Evolutionary conservation across 2,888 invertebrate genomes (phyloP).

Genomic region (Pollenia griseotomentosa): DNA sequence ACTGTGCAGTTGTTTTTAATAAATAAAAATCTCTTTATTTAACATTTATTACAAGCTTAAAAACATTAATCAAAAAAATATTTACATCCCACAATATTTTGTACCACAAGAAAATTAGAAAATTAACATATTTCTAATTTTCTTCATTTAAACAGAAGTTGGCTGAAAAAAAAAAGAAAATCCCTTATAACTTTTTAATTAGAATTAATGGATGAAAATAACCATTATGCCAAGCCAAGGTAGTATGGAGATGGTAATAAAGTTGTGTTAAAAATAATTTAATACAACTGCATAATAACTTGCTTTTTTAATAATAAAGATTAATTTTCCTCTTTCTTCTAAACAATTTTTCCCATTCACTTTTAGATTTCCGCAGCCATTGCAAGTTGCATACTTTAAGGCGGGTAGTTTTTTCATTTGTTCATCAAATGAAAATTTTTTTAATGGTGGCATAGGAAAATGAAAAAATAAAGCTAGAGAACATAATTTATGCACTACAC

Average conservation of each 20-base stretch:
- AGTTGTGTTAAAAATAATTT: slow-evolving; percentile 27
- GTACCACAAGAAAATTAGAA: too few species aligned
- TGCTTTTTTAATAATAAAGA: slow-evolving; percentile 24
- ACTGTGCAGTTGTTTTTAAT: too few species aligned
- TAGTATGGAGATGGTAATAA: not conserved
- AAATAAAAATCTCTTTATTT: not conserved
- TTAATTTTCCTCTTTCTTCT: slow-evolving; percentile 3
- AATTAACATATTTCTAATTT: too few species aligned
- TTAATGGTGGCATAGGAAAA: not conserved
- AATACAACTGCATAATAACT: slow-evolving; percentile 36
- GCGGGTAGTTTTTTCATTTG: slow-evolving; percentile 6
- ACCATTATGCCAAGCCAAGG: not conserved
- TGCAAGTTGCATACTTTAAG: slow-evolving; percentile 45
- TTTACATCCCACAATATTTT: not conserved
- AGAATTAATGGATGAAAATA: slow-evolving; percentile 21
- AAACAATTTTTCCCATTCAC: slow-evolving; percentile 7
- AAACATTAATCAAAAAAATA: not conserved
- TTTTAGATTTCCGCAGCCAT: not conserved
- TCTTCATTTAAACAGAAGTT: not conserved
- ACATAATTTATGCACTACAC: slow-evolving; percentile 36
- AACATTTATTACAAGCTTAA: not conserved
- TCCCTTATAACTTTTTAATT: slow-evolving; percentile 48
- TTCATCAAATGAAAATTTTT: not conserved
- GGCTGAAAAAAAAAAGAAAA: not conserved
- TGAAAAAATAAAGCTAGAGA: not conserved